phyloP scores from a whole-genome alignment of 1,140 invertebrate genomes.

The Panagrolaimus sp. region DNA sequence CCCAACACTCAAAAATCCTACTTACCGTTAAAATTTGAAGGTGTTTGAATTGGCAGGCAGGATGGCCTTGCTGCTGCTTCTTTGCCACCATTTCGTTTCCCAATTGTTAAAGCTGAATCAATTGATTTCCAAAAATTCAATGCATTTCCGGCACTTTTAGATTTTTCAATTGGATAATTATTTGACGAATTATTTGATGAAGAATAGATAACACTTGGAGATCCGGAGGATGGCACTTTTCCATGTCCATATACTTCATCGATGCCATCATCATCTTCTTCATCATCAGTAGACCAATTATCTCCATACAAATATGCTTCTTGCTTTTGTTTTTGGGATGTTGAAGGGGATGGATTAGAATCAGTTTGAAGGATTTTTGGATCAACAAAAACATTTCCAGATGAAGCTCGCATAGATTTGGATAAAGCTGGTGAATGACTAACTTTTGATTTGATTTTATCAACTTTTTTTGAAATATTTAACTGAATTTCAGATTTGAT shows the following conservation, averaged over 20 bases:
- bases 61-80: too few relatives aligned
- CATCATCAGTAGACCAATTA: slow-evolving; percentile 46
- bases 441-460: slow-evolving; percentile 27
- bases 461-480: slow-evolving; percentile 33
- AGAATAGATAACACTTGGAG: slow-evolving; percentile 8
- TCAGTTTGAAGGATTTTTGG: slow-evolving; percentile 22
- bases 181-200: neutral
- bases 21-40: too few relatives aligned
- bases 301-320: slow-evolving; percentile 36
- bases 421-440: slow-evolving; percentile 22
- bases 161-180: slow-evolving; percentile 9
- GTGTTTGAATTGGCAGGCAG: too few relatives aligned
- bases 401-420: slow-evolving; percentile 3
- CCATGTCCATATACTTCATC: slow-evolving; percentile 11
- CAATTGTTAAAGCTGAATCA: neutral
- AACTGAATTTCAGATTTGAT: slow-evolving; percentile 37
- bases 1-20: too few relatives aligned
- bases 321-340: slow-evolving; percentile 5
- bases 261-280: neutral
- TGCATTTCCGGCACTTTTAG: slow-evolving; percentile 5
- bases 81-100: neutral
- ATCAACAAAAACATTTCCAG: slow-evolving; percentile 20
- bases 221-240: neutral
- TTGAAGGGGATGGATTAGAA: slow-evolving; percentile 24
- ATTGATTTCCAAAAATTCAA: neutral